These are phyloP conservation scores for Macaca fascicularis DNA, from an alignment of 2,113 vertebrate genomes.

Conservation along the genomic window T2T-MFA8v1.1 NC_088391.1:81245001-81245500, in stretches of 20 bases:
- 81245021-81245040: background rate
- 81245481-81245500: background rate
- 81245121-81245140: background rate
- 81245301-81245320: background rate
- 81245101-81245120: background rate
- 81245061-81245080: background rate
- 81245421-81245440: background rate
- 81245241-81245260: background rate
- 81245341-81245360: background rate
- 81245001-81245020: background rate
- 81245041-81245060: background rate
- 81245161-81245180: background rate
- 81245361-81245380: background rate
- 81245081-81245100: background rate
- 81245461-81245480: background rate
- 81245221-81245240: background rate
- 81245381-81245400: background rate
- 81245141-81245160: background rate
- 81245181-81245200: background rate
- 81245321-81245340: background rate
- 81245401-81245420: background rate
- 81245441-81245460: background rate
- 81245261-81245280: background rate
- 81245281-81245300: too few species aligned
- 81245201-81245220: background rate